Conservation (phyloP, 2,113 vertebrate species). For the Platanista minor region DNA sequence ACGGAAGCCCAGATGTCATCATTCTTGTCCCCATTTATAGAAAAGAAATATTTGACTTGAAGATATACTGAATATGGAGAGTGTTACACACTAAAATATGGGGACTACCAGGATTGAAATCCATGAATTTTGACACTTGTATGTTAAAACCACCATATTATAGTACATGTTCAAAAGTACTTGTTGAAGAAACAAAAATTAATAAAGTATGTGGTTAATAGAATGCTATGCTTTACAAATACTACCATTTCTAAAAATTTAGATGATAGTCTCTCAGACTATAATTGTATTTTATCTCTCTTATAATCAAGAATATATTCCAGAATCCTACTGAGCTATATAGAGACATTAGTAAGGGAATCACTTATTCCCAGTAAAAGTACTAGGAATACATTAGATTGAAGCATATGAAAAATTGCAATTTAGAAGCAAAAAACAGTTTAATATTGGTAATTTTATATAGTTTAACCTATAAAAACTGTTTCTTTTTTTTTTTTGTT, state of each 20-base stretch:
- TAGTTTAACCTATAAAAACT: not conserved
- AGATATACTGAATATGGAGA: not conserved
- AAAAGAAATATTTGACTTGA: not conserved
- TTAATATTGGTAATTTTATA: not conserved
- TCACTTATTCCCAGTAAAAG: not conserved
- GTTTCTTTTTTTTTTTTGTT: not conserved
- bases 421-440: not conserved
- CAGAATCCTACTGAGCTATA: not conserved
- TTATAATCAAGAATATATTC: not conserved
- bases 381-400: not conserved
- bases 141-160: not conserved
- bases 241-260: not conserved
- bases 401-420: not conserved
- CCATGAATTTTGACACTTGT: not conserved
- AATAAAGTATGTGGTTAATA: not conserved
- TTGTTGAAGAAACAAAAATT: not conserved
- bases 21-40: not conserved
- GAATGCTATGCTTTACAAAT: not conserved
- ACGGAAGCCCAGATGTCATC: not conserved
- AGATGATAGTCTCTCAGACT: not conserved
- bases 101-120: not conserved
- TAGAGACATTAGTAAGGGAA: not conserved
- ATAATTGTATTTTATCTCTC: not conserved
- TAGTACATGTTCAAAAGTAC: not conserved
- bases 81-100: not conserved